phyloP scores from a whole-genome alignment of 2,888 invertebrate genomes.

The Gortyna flavago region DNA sequence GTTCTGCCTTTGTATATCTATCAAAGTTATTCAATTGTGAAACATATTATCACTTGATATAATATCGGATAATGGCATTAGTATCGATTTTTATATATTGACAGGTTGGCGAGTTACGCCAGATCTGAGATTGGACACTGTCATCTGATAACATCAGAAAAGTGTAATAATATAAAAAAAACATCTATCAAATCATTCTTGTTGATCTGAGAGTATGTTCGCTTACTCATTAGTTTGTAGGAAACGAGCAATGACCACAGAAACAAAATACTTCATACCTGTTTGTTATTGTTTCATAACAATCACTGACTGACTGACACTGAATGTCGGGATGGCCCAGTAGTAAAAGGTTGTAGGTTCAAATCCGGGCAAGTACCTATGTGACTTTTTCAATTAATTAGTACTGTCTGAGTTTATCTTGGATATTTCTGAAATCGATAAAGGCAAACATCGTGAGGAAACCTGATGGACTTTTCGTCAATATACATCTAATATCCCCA shows the following conservation, averaged over 20 bases:
- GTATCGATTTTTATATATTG: slow-evolving; percentile 61
- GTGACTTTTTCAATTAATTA: background rate
- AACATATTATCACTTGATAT: slow-evolving; percentile 78
- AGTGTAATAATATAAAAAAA: background rate
- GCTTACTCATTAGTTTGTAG: background rate
- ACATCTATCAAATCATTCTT: slow-evolving; percentile 14
- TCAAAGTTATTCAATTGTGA: slow-evolving; percentile 83
- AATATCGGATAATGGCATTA: slow-evolving; percentile 70
- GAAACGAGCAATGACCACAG: background rate
- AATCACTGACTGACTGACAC: background rate
- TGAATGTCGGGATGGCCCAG: background rate
- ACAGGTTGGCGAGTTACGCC: slow-evolving; percentile 50
- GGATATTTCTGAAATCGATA: background rate
- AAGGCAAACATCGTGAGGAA: background rate
- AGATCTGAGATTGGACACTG: slow-evolving; percentile 23
- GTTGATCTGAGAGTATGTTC: background rate
- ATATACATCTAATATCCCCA: background rate
- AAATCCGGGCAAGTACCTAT: background rate
- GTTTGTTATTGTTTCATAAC: background rate
- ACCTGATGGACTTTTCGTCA: background rate
- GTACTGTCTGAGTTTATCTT: background rate
- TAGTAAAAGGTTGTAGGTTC: background rate
- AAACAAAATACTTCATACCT: background rate
- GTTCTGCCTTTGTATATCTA: slow-evolving; percentile 80
- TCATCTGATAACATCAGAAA: slow-evolving; percentile 16